Base-by-base conservation (phyloP, 2,113 vertebrate genomes). In the Chionodraco myersi region DNA sequence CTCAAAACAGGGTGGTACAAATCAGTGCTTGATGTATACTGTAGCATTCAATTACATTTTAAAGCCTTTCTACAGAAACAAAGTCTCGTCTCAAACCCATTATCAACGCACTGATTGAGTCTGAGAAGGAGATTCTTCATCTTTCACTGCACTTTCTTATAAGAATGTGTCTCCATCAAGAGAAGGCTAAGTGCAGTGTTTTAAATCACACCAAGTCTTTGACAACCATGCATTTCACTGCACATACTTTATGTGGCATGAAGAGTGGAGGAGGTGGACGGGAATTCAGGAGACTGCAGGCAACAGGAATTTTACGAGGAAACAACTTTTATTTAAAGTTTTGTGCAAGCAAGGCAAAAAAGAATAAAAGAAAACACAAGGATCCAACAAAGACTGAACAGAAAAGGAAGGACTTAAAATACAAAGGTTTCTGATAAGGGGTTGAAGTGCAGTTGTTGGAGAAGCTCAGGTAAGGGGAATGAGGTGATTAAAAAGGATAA, bases 1-100 rank as follows among this genome's bases (percentile, higher is more conserved):
- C 6, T 61, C 47, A 61, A 23, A 70, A 56, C 34, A 49, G 6
- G 10, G 1, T 21, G 7, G 18, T 26, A 48, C 5, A 4, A 66
- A 60, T 7, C 21, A 11, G 15, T 45, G 36, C 26, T 51, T 54
- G 8, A 8, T 14, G 11, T 60, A 12, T 30, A 30, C 30, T 30
- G 30, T 10, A 30, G 44, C 56, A 13, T 44, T 12, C 26, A 54
- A 12, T 61, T 54, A 51, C 8, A 3, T 21, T 58, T 36, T 18
- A 69, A 61, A 61, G 15, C 3, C 5, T 53, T 47, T 47, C 21
- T n/a, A 30, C 15, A 52, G 23, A 11, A 6, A 5, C 26, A 56
- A 18, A 16, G 47, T 52, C 47, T 63, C 14, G 41, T 47, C 11
- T 67, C 51, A 72, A 49, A 72, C 51, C 58, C n/a, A 59, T 74